These are phyloP conservation scores for Parapristionchus giblindavisi DNA, from an alignment of 2,888 invertebrate species.

Conservation along the genomic window DNA sequence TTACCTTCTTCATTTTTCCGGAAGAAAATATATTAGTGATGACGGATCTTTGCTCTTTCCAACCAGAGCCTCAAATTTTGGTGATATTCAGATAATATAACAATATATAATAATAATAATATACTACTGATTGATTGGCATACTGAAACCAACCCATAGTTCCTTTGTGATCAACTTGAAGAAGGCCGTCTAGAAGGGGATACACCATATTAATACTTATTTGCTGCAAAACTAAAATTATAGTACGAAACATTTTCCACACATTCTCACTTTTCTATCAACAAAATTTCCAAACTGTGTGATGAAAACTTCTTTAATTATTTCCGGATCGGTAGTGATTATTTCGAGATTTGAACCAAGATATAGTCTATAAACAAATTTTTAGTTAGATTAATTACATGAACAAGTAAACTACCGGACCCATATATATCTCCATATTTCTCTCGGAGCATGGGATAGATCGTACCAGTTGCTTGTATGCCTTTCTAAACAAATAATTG, in stretches of 20 bases:
- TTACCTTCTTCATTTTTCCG: slow-evolving; percentile 75
- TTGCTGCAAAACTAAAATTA: neutral
- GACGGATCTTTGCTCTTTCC: slow-evolving; percentile 77
- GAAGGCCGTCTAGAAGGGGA: slow-evolving; percentile 34
- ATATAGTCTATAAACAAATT: slow-evolving; percentile 45
- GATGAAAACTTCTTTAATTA: slow-evolving; percentile 60
- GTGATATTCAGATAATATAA: neutral
- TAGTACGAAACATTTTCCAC: neutral
- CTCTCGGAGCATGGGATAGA: slow-evolving; percentile 13
- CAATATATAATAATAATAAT: too few species aligned
- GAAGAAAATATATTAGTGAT: slow-evolving; percentile 79
- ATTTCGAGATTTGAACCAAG: slow-evolving; percentile 51
- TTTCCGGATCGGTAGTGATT: slow-evolving; percentile 51
- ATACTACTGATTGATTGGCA: too few species aligned
- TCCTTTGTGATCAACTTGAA: slow-evolving; percentile 37
- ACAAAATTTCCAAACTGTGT: slow-evolving; percentile 60
- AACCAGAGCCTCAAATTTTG: slow-evolving; percentile 70
- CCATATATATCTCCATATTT: slow-evolving; percentile 16
- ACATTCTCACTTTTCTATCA: slow-evolving; percentile 44
- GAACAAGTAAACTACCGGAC: neutral
- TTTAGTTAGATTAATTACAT: neutral
- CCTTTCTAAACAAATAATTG: slow-evolving; percentile 3
- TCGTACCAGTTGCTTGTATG: neutral
- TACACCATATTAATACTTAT: slow-evolving; percentile 33
- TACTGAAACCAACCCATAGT: neutral